phyloP scores from a whole-genome alignment of 2,113 vertebrate species.

The Mus spicilegus region DNA sequence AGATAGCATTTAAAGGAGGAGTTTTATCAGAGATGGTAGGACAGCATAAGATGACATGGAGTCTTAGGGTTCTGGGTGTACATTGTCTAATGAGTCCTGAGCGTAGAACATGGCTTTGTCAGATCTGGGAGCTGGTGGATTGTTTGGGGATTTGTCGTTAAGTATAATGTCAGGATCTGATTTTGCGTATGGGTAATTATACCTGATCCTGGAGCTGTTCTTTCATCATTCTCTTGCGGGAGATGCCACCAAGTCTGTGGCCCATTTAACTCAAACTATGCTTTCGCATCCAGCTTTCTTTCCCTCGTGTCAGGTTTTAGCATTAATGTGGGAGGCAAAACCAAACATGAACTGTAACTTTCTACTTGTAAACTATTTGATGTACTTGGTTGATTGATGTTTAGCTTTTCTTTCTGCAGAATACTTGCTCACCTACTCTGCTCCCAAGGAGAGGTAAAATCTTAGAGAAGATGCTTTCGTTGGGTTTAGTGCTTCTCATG shows the following conservation, averaged over 20 bases:
- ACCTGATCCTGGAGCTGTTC: constrained; percentile 47
- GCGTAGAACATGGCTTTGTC: constrained; percentile 33
- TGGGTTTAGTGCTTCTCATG: constrained; percentile 3
- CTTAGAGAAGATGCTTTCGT: constrained; percentile 46
- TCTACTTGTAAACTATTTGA: constrained; percentile 4
- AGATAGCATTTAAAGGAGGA: constrained; percentile 41
- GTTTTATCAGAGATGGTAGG: not conserved
- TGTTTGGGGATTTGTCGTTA: constrained; percentile 68
- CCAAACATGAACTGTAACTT: constrained; percentile 21
- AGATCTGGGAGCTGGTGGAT: constrained; percentile 45
- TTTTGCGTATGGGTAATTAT: constrained; percentile 62
- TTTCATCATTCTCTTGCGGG: constrained; percentile 43
- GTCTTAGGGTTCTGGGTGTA: not conserved
- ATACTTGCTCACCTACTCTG: not conserved
- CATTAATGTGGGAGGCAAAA: not conserved
- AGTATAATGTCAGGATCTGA: constrained; percentile 69
- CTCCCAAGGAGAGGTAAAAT: constrained; percentile 5
- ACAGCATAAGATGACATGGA: not conserved
- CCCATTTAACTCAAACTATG: constrained; percentile 60
- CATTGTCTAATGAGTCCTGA: constrained; percentile 21
- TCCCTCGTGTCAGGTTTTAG: constrained; percentile 6
- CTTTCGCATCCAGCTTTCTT: constrained; percentile 32
- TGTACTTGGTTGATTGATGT: not conserved
- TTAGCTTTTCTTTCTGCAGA: constrained; percentile 28
- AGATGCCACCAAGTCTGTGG: constrained; percentile 56